Evolutionary conservation across 2,113 vertebrate species (phyloP), one percentile per base, ranked within the genome.

Genomic region (Smithornis capensis): DNA sequence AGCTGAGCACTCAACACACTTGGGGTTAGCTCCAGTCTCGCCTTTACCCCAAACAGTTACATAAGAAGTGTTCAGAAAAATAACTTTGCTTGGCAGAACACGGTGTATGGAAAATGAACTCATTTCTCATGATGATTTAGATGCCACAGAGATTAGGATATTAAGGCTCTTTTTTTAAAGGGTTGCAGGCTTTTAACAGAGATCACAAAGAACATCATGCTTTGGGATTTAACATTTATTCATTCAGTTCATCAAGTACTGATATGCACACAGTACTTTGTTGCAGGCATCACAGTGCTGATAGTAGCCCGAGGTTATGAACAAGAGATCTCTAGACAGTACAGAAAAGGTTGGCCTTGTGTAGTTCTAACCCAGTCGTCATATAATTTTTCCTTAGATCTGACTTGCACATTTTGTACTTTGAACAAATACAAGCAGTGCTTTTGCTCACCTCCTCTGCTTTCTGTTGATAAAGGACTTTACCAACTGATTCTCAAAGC

Each of bases 171-270:
- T 92, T 57, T 82, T 96, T 95, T 87, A 93, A 95, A 95, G 52
- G 44, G 82, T 79, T 97, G 76, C 65, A 90, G 42, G 68, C 83
- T 96, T 89, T 95, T 91, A 95, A 63, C 38, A 83, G 62, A 82
- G 91, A 91, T 95, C 64, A 83, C 91, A 94, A 92, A 57, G 63
- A 96, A 89, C 49, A 74, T 67, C 22, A 15, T 83, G 37, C 82
- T 92, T 64, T 93, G 79, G 93, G 56, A 95, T 94, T 96, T 94
- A 95, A 38, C 80, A 88, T 95, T 87, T 96, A 83, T 80, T 87
- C 95, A 80, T 94, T 74, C 82, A 55, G 45, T 78, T 95, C 70
- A 94, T 95, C 81, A 95, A 71, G 49, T 84, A 37, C 81, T 68
- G 93, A 87, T 90, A 82, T n/a, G 83, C 87, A 60, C 90, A 60